These are phyloP conservation scores for Diarsia rubi DNA, from an alignment of 2,888 invertebrate genomes.

Conservation along the genomic window DNA sequence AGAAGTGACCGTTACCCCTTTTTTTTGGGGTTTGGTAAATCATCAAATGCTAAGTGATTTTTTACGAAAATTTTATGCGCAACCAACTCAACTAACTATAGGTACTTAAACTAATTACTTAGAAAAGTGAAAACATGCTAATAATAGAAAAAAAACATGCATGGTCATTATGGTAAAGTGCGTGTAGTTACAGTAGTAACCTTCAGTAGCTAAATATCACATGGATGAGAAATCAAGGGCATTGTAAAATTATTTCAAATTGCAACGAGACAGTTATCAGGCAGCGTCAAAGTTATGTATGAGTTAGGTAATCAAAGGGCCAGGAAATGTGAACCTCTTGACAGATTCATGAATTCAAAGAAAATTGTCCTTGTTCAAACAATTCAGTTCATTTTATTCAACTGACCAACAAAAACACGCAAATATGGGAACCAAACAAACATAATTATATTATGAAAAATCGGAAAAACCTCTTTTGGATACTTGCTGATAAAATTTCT, in stretches of 20 bases:
- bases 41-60: not conserved
- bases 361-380: not conserved
- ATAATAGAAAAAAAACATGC: constrained; percentile 11
- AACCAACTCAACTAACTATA: not conserved
- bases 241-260: constrained; percentile 25
- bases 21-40: no score
- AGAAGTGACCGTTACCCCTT: not conserved
- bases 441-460: not conserved
- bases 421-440: not conserved
- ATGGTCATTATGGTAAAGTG: constrained; percentile 16
- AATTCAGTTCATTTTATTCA: not conserved
- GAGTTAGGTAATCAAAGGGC: constrained; percentile 6
- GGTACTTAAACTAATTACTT: constrained; percentile 3
- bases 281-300: not conserved
- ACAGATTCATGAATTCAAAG: not conserved
- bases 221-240: constrained; percentile 36
- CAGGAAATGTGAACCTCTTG: constrained; percentile 10
- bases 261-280: not conserved
- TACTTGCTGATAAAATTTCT: not conserved
- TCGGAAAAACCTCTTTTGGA: no score
- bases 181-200: constrained; percentile 14
- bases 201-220: constrained; percentile 20
- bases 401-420: no score
- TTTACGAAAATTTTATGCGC: not conserved
- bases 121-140: constrained; percentile 14